phyloP scores from a whole-genome alignment of 2,113 vertebrate species.

The Malurus cyaneus region DNA sequence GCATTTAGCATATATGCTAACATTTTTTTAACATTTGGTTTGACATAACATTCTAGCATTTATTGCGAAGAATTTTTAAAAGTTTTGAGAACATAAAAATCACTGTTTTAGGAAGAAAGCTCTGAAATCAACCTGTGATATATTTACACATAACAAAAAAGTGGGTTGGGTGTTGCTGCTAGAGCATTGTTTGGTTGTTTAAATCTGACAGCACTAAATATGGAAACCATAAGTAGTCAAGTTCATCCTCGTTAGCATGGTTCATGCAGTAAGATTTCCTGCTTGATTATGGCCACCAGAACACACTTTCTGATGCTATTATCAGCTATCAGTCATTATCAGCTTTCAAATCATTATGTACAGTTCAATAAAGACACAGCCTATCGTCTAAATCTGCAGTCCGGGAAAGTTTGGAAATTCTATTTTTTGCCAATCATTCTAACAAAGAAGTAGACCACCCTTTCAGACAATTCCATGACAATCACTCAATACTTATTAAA shows the following conservation, averaged over 20 bases:
- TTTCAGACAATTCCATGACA: not conserved
- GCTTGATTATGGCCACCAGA: not conserved
- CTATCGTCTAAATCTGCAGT: not conserved
- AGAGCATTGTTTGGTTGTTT: not conserved
- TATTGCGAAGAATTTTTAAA: not conserved
- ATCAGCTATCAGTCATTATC: not conserved
- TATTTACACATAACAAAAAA: not conserved
- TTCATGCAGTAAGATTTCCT: not conserved
- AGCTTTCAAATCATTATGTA: not conserved
- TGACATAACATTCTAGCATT: not conserved
- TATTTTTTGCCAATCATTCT: not conserved
- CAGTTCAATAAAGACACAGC: not conserved
- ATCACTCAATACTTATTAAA: not conserved
- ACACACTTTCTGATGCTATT: not conserved
- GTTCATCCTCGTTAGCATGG: not conserved
- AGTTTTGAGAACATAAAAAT: not conserved
- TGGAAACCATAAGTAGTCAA: not conserved
- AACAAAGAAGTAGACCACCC: not conserved
- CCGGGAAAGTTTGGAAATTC: not conserved
- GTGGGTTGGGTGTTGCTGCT: rapidly evolving
- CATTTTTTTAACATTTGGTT: not conserved
- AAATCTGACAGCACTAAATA: not conserved
- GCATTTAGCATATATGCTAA: not conserved
- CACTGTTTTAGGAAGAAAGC: not conserved
- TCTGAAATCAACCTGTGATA: not conserved